phyloP scores from a whole-genome alignment of 2,113 vertebrate species.

The Mohoua ochrocephala region DNA sequence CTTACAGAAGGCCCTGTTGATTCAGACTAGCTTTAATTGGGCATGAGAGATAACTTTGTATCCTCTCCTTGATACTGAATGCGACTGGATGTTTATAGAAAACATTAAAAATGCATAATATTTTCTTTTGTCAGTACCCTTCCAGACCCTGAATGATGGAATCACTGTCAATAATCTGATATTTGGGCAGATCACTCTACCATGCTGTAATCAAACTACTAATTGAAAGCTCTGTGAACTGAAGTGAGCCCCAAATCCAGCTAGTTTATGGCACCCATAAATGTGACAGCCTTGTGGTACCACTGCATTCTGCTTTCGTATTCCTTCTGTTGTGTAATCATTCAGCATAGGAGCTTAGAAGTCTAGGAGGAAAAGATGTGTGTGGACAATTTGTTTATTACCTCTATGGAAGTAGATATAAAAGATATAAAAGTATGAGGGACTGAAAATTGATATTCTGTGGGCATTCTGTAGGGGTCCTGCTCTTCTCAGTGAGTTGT shows the following conservation, averaged over 20 bases:
- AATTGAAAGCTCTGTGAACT: not conserved
- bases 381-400: not conserved
- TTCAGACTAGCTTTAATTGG: not conserved
- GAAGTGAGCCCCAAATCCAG: not conserved
- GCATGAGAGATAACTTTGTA: not conserved
- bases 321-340: not conserved
- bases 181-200: not conserved
- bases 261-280: not conserved
- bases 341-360: not conserved
- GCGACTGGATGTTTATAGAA: not conserved
- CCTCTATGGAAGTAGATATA: not conserved
- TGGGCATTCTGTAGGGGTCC: rapidly evolving
- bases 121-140: not conserved
- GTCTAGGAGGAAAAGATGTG: not conserved
- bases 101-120: not conserved
- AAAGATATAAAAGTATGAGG: not conserved
- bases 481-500: not conserved
- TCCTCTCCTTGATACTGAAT: not conserved
- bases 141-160: not conserved
- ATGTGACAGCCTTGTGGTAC: not conserved
- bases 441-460: not conserved
- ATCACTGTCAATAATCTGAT: not conserved
- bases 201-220: not conserved
- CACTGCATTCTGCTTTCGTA: not conserved
- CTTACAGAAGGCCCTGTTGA: not conserved